Base-by-base conservation (phyloP, 2,888 invertebrate species). In the Drosophila bunnanda region DNA sequence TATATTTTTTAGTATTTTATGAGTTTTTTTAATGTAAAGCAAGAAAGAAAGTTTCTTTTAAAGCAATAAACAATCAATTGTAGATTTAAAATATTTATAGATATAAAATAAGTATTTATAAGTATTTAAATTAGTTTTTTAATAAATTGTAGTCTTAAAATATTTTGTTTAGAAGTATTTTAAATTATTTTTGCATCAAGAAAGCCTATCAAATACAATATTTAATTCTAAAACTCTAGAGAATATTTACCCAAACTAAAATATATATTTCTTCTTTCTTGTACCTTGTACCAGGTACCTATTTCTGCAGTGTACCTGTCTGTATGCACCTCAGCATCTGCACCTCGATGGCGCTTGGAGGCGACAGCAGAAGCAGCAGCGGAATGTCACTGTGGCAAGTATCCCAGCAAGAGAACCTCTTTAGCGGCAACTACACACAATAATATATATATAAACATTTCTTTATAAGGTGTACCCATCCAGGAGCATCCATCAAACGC, bases 401-500 rank as follows among this genome's bases (percentile, higher is more conserved):
- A 70, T 53, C 53, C 41, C 48, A 20, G 25, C 17, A 12, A 20
- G 32, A 34, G 54, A 46, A 48, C 67, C 55, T 55, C 50, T 56
- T 55, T 13, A 25, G 32, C 54, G 66, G 44, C 46, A 50, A 50
- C 50, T 50, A 50, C 50, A 50, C 6, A 50, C 50, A 50, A 6
- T 22, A 20, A 50, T 32, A 32, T 32, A 30, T 12, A 13, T 12
- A 13, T 50, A 15, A n/a, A n/a, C n/a, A 13, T 15, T 53, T 39
- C 56, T 39, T 39, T 44, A 41, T 20, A 36, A 43, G 28, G 43
- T 46, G 28, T 25, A 34, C 17, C 36, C 15, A 13, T 30, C 34
- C 52, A 41, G 32, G 12, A 50, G 80, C 86, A 82, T 82, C 81
- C 80, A 87, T 87, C 88, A 82, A 79, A 76, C 54, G 76, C 75